Evolutionary conservation across 2,797 vertebrate genomes (phyloP), one percentile per base, ranked within the genome.

Genomic region (Epinephelus malabaricus): DNA sequence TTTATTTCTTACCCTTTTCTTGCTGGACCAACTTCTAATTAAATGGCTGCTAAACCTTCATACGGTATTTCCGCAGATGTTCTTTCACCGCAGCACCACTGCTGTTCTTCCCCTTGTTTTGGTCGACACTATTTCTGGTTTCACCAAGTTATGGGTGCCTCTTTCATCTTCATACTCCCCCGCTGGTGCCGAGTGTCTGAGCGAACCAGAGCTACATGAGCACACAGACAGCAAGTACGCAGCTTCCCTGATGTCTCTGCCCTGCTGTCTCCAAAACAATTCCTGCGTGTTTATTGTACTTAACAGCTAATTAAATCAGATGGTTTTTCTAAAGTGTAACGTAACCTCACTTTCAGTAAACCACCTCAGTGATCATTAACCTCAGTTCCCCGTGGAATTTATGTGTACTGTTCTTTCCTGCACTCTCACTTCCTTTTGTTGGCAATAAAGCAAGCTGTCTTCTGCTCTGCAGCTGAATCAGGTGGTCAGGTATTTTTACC

Each of bases 91-190:
- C 64, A 69, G 17, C 46, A 56, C 30, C 65, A 10, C 45, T 43
- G 51, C 19, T 10, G 50, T 50, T 66, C 55, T 71, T 51, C 34
- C 15, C 34, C 0, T 59, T 63, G 81, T 84, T 45, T 62, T 68
- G 58, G 59, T 47, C 13, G 23, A 34, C 55, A 61, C 9, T 23
- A 58, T 61, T 75, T 82, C 55, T 81, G 74, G 59, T 69, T 78
- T 71, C 53, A 19, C 21, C 9, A 6, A 59, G 34, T 47, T 67
- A 18, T 55, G 30, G 61, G 68, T 17, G 27, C 63, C 14, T 50
- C 60, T 74, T 76, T 81, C 66, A 71, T 76, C 61, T 46, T 15
- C 19, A 1, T 47, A 4, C 59, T 56, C 50, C 45, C 55, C 61
- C 10, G 3, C 58, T 58, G 70, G 47, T 68, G 69, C 54, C 2